Percentiles rank a stretch among this genome's conserved stretches.
phyloP scores from a whole-genome alignment of 2,113 vertebrate species.

The Motacilla tschutschensis region DNA sequence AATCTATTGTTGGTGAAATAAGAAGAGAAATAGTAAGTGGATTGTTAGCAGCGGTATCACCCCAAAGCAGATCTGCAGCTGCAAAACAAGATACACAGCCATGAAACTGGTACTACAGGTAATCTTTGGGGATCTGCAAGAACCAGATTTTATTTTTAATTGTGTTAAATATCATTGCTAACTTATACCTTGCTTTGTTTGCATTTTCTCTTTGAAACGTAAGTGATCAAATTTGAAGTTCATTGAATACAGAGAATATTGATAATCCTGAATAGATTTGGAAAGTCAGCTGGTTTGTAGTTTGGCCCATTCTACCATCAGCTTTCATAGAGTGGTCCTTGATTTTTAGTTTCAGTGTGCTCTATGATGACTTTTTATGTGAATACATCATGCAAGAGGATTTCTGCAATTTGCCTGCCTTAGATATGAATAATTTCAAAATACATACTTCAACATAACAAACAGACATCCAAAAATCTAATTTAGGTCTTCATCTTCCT shows the following conservation, averaged over 20 bases:
- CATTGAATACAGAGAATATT: not conserved
- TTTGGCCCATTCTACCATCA: not conserved
- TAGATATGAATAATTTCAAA: not conserved
- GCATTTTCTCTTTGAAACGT: not conserved
- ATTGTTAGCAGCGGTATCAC: slow-evolving; percentile 84
- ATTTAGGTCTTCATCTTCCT: not conserved
- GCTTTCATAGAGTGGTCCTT: not conserved
- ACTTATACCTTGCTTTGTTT: not conserved
- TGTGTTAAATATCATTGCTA: not conserved
- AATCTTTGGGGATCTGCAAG: slow-evolving; percentile 27
- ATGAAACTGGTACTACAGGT: slow-evolving; percentile 66
- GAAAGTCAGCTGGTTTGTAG: not conserved
- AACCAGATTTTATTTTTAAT: not conserved
- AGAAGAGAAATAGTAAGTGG: slow-evolving; percentile 90
- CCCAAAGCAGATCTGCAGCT: slow-evolving; percentile 67
- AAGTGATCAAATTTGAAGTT: not conserved
- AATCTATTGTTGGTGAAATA: slow-evolving; percentile 89
- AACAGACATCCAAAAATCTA: not conserved
- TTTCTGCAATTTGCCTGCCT: not conserved
- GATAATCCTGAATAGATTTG: not conserved
- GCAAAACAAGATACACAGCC: slow-evolving; percentile 64
- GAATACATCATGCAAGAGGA: not conserved
- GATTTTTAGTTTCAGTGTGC: not conserved
- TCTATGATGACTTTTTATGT: not conserved
- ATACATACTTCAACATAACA: not conserved